Conservation (phyloP, 2,113 vertebrate species). For the Crotalus horridus region DNA sequence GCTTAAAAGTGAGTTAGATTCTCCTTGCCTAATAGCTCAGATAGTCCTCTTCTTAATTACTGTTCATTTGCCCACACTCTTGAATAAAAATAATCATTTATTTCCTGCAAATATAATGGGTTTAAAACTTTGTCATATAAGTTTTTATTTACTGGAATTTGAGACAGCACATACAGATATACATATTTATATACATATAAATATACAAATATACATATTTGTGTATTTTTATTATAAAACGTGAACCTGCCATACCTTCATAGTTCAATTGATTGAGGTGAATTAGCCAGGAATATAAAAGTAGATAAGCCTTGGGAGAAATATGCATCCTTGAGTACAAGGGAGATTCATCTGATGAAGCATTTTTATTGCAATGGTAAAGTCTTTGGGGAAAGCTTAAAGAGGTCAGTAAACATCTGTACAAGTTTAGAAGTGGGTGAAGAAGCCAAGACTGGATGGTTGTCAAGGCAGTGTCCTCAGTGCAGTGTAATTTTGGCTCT, state of each 20-base stretch:
- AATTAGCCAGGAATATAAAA: not conserved
- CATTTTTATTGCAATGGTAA: not conserved
- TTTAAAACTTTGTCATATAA: not conserved
- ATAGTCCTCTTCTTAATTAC: not conserved
- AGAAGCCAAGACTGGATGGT: not conserved
- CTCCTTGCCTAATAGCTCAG: not conserved
- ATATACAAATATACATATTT: not conserved
- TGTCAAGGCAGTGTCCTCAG: not conserved
- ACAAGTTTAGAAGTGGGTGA: not conserved
- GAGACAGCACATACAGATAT: not conserved
- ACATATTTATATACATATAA: too few species aligned
- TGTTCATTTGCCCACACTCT: not conserved
- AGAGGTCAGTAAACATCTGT: not conserved
- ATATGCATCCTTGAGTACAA: not conserved
- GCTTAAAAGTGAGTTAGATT: not conserved
- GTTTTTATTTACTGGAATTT: not conserved
- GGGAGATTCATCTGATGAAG: not conserved
- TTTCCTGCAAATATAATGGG: not conserved
- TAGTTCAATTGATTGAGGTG: not conserved
- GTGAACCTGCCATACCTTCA: not conserved
- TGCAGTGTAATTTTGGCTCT: not conserved
- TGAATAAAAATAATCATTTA: not conserved
- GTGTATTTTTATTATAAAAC: not conserved
- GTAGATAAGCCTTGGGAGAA: not conserved
- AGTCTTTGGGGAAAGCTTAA: not conserved